Evolutionary conservation across 2,797 vertebrate species (phyloP).

Genomic region (Artibeus jamaicensis): DNA sequence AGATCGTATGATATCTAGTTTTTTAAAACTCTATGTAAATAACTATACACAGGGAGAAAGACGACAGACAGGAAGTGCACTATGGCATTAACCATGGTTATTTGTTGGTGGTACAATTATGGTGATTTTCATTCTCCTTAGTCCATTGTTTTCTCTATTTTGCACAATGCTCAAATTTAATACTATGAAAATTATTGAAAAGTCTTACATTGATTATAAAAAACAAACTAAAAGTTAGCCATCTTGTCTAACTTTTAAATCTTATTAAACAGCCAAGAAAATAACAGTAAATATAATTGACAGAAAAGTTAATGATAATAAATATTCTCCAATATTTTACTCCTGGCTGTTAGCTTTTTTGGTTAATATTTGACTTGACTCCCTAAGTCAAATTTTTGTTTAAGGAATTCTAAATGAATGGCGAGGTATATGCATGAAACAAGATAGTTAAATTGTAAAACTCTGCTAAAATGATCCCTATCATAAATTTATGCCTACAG

Average conservation of each 20-base stretch:
- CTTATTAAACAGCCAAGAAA: conserved; percentile 15
- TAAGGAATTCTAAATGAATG: not conserved
- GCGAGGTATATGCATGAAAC: not conserved
- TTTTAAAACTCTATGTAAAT: not conserved
- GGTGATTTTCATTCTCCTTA: conserved; percentile 12
- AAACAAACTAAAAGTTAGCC: not conserved
- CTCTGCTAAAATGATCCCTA: not conserved
- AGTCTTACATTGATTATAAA: not conserved
- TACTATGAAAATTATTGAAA: not conserved
- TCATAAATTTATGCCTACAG: not conserved
- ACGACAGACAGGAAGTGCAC: not conserved
- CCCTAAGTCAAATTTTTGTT: not conserved
- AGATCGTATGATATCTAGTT: not conserved
- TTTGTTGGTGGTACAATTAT: not conserved
- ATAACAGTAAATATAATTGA: not conserved
- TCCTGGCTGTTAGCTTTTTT: not conserved
- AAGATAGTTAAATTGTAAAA: not conserved
- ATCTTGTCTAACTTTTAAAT: not conserved
- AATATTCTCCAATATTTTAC: not conserved
- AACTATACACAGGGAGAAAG: not conserved
- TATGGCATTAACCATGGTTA: too few relatives aligned
- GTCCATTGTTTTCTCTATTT: not conserved
- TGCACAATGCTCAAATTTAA: not conserved
- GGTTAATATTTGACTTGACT: not conserved
- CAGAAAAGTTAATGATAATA: not conserved